Evolutionary conservation across 2,113 vertebrate species (phyloP).

Genomic region (Heteronetta atricapilla): DNA sequence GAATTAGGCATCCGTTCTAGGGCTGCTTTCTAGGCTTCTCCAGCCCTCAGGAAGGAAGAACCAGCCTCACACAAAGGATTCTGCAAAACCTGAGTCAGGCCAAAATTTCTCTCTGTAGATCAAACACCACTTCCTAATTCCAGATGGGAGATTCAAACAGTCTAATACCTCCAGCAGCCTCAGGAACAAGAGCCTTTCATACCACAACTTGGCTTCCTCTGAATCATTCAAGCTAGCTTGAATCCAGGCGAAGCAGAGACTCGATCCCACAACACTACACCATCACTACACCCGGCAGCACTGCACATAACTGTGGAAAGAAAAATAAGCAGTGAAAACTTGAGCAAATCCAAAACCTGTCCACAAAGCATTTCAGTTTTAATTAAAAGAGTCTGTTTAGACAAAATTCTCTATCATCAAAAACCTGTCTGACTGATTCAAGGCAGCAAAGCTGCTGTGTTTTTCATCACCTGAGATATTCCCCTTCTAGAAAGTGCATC

Average conservation of each 20-base stretch:
- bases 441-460: neutral
- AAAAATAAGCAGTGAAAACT: neutral
- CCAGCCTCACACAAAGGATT: neutral
- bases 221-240: neutral
- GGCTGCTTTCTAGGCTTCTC: neutral
- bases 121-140: neutral
- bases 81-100: neutral
- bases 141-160: neutral
- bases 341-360: neutral
- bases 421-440: neutral
- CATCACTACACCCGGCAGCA: neutral
- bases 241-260: neutral
- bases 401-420: constrained; percentile 3
- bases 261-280: neutral
- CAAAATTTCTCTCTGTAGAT: neutral
- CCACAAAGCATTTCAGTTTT: neutral
- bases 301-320: neutral
- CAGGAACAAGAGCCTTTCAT: neutral
- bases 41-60: neutral
- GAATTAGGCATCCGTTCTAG: neutral
- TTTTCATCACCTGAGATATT: constrained; percentile 47
- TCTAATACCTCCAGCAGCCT: neutral
- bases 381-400: constrained; percentile 35
- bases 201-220: neutral
- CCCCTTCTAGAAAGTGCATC: constrained; percentile 10